These are phyloP conservation scores for Coptodon bakossiorum DNA, from an alignment of 2,113 vertebrate species.

Conservation along the genomic window DNA sequence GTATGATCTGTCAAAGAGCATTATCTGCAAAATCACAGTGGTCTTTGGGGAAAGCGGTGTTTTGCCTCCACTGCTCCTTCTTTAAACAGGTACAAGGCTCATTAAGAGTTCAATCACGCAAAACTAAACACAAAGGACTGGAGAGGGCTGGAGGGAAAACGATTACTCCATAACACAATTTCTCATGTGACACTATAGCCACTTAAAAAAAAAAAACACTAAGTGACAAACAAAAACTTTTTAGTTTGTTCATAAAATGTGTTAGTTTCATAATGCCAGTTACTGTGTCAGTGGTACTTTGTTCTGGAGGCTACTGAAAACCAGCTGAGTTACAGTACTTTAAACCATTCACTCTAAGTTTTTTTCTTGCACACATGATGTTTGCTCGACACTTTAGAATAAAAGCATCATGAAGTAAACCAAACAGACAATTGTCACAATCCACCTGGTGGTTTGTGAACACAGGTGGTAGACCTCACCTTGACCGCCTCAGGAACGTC, in stretches of 20 bases:
- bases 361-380: neutral
- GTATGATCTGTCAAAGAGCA: slow-evolving; percentile 5
- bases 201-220: neutral
- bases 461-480: slow-evolving; percentile 56
- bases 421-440: neutral
- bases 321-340: neutral
- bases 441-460: neutral
- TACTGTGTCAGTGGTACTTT: neutral
- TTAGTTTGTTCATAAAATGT: neutral
- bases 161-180: neutral
- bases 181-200: neutral
- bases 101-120: slow-evolving; percentile 32
- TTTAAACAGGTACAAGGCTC: neutral
- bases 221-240: neutral
- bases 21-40: neutral
- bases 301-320: neutral
- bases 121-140: slow-evolving; percentile 8
- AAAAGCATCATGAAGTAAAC: neutral
- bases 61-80: neutral
- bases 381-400: neutral
- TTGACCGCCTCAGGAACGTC: slow-evolving; percentile 93
- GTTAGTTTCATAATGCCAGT: neutral
- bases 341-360: neutral
- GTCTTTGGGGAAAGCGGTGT: neutral
- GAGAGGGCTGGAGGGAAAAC: neutral